These are phyloP conservation scores for Callyntrura sp. DNA, from an alignment of 2,888 invertebrate species.

Conservation along the genomic window DNA sequence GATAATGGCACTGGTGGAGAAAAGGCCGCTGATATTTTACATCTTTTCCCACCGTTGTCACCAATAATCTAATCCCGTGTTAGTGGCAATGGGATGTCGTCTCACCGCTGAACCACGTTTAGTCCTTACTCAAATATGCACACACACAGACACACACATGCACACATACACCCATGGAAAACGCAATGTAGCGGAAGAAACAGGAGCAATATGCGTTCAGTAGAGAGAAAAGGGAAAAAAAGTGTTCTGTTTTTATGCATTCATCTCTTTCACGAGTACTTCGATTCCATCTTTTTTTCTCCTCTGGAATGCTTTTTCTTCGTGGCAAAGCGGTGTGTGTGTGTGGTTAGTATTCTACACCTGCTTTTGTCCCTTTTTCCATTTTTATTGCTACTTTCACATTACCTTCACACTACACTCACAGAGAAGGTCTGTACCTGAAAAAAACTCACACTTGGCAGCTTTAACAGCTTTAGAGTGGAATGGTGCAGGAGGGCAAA, in stretches of 20 bases:
- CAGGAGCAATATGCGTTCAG: conserved; percentile 59
- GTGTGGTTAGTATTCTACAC: background rate
- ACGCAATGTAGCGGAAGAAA: conserved; percentile 75
- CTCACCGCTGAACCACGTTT: background rate
- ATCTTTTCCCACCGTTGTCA: conserved; percentile 25
- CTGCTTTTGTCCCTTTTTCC: conserved; percentile 27
- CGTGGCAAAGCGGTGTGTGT: no score
- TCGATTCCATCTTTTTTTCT: background rate
- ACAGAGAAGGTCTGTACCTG: no score
- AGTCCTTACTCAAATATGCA: no score
- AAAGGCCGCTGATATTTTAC: no score
- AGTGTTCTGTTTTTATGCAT: conserved; percentile 63
- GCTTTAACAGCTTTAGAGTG: no score
- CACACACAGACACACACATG: no score
- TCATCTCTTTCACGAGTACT: conserved; percentile 46
- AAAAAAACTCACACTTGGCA: no score
- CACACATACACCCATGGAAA: no score
- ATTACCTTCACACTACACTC: conserved; percentile 1
- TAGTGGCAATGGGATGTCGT: background rate
- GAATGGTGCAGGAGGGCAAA: background rate
- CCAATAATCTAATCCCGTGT: background rate
- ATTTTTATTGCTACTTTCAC: conserved; percentile 42
- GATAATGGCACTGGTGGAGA: no score
- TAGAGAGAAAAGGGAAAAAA: no score
- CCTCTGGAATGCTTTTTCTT: background rate